Evolutionary conservation across 2,888 invertebrate species (phyloP).

Genomic region (Oligia latruncula): DNA sequence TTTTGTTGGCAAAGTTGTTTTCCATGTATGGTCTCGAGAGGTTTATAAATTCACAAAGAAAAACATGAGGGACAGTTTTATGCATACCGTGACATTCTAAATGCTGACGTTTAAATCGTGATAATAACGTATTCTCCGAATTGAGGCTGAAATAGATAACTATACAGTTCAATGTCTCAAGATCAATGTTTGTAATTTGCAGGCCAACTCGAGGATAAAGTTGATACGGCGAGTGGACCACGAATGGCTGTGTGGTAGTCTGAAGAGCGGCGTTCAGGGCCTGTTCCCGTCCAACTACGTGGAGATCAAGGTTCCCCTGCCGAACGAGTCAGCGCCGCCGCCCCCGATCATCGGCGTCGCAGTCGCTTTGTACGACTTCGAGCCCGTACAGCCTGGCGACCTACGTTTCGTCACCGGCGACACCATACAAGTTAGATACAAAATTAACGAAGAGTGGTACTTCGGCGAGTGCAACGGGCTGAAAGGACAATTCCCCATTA

Average conservation of each 20-base stretch:
- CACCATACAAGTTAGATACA: constrained; percentile 91
- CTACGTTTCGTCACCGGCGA: constrained; percentile 80
- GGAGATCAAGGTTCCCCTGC: constrained; percentile 93
- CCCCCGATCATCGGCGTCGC: constrained; percentile 84
- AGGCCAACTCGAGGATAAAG: constrained; percentile 93
- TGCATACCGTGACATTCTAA: constrained; percentile 25
- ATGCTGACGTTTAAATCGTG: constrained; percentile 5
- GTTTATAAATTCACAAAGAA: constrained; percentile 25
- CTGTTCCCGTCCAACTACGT: constrained; percentile 96
- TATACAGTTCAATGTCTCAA: constrained; percentile 43
- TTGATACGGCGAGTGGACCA: constrained; percentile 93
- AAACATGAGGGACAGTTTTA: constrained; percentile 17
- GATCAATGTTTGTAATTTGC: constrained; percentile 70
- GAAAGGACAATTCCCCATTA: constrained; percentile 94
- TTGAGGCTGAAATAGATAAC: constrained; percentile 22
- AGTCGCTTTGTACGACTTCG: constrained; percentile 93
- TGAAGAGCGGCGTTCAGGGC: constrained; percentile 92
- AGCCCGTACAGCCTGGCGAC: constrained; percentile 89
- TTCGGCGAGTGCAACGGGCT: constrained; percentile 92
- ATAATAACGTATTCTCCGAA: constrained; percentile 28
- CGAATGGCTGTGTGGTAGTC: constrained; percentile 95
- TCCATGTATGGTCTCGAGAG: constrained; percentile 15
- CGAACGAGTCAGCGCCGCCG: constrained; percentile 76
- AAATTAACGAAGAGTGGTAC: constrained; percentile 94
- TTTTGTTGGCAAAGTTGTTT: constrained; percentile 42